These are phyloP conservation scores for Leptinotarsa juncta DNA, from an alignment of 2,888 invertebrate genomes.

Conservation along the genomic window DNA sequence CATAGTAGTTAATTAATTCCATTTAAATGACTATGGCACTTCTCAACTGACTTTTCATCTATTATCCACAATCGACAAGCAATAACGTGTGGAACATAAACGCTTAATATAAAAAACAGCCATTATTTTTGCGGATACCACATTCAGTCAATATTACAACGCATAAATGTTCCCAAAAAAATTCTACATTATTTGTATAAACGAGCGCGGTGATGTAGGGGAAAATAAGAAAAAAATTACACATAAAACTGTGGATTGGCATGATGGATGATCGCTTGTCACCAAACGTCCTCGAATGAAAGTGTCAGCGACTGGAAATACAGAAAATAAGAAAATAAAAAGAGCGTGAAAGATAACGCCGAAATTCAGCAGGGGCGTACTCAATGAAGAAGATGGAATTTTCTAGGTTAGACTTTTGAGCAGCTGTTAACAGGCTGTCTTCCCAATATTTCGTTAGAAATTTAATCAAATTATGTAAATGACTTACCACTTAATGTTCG, in stretches of 20 bases:
- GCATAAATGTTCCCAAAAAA: conserved; percentile 36
- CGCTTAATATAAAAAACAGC: neutral
- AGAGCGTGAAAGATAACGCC: conserved; percentile 13
- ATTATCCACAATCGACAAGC: neutral
- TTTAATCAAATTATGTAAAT: no score
- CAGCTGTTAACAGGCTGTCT: no score
- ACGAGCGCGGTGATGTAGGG: conserved; percentile 25
- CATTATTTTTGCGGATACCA: conserved; percentile 21
- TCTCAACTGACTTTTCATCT: neutral
- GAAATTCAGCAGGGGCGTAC: neutral
- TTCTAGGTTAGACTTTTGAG: no score
- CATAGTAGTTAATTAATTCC: no score
- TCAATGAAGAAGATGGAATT: neutral
- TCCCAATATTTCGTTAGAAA: no score
- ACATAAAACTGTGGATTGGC: conserved; percentile 38
- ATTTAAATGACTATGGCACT: no score
- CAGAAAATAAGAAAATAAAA: conserved; percentile 31
- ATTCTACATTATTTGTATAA: conserved; percentile 32
- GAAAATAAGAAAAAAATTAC: conserved; percentile 44
- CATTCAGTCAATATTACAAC: conserved; percentile 37
- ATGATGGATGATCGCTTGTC: conserved; percentile 45
- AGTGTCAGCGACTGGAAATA: conserved; percentile 39
- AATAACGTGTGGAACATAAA: neutral
- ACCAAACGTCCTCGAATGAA: conserved; percentile 35
- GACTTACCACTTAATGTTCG: no score